These are phyloP conservation scores for Clarias pachynema DNA, from an alignment of 2,797 vertebrate species.

Conservation along the genomic window DNA sequence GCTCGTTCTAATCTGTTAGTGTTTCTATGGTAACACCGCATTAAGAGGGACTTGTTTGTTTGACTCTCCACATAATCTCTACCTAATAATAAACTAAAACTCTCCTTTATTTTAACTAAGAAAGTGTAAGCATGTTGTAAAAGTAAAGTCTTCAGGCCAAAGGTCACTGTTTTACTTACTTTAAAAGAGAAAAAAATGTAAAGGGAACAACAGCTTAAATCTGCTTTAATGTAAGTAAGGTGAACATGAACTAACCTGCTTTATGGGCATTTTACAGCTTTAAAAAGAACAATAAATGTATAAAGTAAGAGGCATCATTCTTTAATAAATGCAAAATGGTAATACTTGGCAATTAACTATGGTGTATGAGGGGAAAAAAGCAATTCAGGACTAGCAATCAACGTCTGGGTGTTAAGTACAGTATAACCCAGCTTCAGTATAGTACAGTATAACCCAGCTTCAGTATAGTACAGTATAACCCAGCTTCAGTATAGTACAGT, in stretches of 20 bases:
- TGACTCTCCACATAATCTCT: neutral
- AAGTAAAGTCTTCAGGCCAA: neutral
- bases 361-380: neutral
- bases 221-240: neutral
- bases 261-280: neutral
- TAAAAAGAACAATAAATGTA: neutral
- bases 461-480: no score
- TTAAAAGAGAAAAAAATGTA: neutral
- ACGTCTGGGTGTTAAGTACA: neutral
- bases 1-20: neutral
- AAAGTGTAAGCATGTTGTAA: neutral
- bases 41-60: neutral
- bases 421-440: neutral
- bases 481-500: no score
- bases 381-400: neutral
- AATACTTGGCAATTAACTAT: neutral
- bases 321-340: neutral
- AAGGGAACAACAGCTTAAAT: neutral
- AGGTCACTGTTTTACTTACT: neutral
- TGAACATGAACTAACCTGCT: neutral
- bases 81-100: neutral
- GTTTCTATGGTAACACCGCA: slow-evolving; percentile 14
- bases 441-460: no score
- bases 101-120: neutral
- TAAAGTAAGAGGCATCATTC: neutral